Conservation (phyloP, 2,113 vertebrate genomes). For the Tachysurus vachellii region DNA sequence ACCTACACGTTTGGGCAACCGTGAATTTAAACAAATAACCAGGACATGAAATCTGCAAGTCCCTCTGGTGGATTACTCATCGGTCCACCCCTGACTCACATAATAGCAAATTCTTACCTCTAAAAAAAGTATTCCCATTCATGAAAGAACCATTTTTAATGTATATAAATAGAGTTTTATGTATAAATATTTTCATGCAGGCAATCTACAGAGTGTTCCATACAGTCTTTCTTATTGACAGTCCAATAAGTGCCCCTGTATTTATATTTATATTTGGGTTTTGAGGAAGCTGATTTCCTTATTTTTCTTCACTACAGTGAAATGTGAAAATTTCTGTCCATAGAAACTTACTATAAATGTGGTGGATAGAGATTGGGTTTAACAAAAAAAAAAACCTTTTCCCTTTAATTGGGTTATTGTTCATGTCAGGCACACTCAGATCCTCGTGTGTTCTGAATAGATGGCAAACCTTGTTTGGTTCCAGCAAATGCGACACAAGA, state of each 20-base stretch:
- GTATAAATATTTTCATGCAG: not conserved
- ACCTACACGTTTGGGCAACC: not conserved
- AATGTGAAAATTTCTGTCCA: not conserved
- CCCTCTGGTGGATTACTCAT: not conserved
- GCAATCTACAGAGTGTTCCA: not conserved
- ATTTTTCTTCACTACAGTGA: not conserved
- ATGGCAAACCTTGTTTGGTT: not conserved
- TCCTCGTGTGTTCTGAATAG: conserved; percentile 10
- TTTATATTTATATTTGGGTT: not conserved
- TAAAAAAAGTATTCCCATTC: not conserved
- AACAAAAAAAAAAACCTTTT: not conserved
- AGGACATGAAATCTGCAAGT: not conserved
- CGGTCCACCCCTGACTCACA: not conserved
- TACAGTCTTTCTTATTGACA: not conserved
- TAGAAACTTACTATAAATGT: not conserved
- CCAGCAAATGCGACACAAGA: conserved; percentile 4
- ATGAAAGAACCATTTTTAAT: not conserved
- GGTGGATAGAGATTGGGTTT: not conserved
- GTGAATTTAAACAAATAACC: not conserved
- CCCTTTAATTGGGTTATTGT: conserved; percentile 1
- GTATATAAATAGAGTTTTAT: not conserved
- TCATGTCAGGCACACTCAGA: not conserved
- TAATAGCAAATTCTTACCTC: not conserved
- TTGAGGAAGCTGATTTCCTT: not conserved
- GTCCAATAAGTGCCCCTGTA: not conserved